Evolutionary conservation across 2,888 invertebrate species (phyloP).

Genomic region (Coronaproctus castanopsis): DNA sequence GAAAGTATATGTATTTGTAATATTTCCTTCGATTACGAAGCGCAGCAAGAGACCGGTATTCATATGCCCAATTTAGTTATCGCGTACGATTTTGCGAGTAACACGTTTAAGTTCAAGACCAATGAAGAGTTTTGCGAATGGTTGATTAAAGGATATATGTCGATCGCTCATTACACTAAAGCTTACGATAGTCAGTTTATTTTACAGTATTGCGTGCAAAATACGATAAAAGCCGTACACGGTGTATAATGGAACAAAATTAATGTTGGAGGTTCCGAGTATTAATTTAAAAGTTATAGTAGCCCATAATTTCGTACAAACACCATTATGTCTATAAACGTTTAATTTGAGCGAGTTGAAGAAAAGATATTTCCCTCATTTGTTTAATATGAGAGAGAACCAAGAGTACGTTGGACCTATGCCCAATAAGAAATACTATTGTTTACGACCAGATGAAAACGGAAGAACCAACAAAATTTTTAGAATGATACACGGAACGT

Average conservation of each 20-base stretch:
- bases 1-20: too few relatives aligned
- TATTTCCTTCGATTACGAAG: slow-evolving; percentile 14
- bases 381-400: slow-evolving; percentile 20
- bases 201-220: slow-evolving; percentile 10
- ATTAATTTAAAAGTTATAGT: slow-evolving; percentile 3
- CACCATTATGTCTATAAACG: slow-evolving; percentile 20
- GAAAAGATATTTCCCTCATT: slow-evolving; percentile 21
- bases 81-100: slow-evolving; percentile 15
- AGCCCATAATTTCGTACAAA: slow-evolving; percentile 22
- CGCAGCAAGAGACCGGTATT: slow-evolving; percentile 13
- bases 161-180: slow-evolving; percentile 15
- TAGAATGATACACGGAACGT: slow-evolving; percentile 18
- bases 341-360: slow-evolving; percentile 18
- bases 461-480: slow-evolving; percentile 14
- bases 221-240: slow-evolving; percentile 13
- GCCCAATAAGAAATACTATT: slow-evolving; percentile 17
- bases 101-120: slow-evolving; percentile 13
- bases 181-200: slow-evolving; percentile 15
- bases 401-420: slow-evolving; percentile 19
- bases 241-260: slow-evolving; percentile 18
- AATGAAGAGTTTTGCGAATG: slow-evolving; percentile 18
- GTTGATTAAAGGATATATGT: slow-evolving; percentile 14
- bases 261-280: slow-evolving; percentile 16
- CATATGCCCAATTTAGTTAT: slow-evolving; percentile 16
- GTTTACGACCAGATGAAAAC: slow-evolving; percentile 17